These are phyloP conservation scores for Actenoides lindsayi DNA, from an alignment of 2,113 vertebrate species.

Conservation along the genomic window DNA sequence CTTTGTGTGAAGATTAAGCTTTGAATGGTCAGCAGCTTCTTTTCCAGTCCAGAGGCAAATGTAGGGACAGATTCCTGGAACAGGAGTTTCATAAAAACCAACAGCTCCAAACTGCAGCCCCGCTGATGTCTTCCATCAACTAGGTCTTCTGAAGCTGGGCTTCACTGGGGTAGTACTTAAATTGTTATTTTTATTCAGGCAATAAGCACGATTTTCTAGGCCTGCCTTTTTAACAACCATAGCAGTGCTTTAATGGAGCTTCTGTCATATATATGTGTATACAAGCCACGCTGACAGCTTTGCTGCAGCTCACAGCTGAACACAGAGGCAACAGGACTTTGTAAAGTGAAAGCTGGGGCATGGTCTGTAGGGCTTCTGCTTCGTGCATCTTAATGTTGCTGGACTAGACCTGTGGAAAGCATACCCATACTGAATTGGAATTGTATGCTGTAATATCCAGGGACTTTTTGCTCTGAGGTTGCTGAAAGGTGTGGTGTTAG, in stretches of 20 bases:
- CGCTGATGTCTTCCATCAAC: neutral
- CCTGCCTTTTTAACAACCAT: neutral
- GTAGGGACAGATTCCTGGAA: neutral
- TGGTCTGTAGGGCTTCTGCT: neutral
- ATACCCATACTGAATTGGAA: neutral
- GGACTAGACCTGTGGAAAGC: neutral
- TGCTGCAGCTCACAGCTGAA: neutral
- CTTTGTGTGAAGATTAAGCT: neutral
- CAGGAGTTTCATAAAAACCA: neutral
- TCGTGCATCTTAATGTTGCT: neutral
- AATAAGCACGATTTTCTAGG: neutral
- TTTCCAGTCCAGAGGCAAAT: neutral
- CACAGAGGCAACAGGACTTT: neutral
- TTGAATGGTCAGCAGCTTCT: neutral
- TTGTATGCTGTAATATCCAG: neutral
- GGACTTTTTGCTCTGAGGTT: neutral
- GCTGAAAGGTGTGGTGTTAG: neutral
- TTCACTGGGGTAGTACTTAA: neutral
- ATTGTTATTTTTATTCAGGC: neutral
- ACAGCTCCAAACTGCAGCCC: neutral
- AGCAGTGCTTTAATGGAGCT: rapidly evolving
- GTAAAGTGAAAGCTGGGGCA: neutral
- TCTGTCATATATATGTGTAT: neutral
- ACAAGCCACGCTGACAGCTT: neutral
- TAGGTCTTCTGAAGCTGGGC: neutral